Percentiles rank a stretch among this genome's conserved stretches.
phyloP scores from a whole-genome alignment of 92 coral and sea anemone genomes.

The Zoanthus gigantus region DNA sequence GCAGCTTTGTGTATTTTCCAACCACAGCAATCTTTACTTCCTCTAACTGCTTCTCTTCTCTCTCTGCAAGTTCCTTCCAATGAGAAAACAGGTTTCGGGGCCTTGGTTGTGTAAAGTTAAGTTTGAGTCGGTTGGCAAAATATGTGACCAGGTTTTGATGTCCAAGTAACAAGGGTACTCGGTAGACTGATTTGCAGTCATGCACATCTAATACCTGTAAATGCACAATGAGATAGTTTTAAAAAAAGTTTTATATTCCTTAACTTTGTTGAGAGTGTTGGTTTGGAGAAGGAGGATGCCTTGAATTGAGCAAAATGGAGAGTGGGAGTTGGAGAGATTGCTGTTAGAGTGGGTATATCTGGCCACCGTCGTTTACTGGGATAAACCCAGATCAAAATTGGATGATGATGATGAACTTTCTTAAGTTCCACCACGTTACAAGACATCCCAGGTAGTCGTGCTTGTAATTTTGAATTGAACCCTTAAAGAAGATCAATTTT shows the following conservation, averaged over 20 bases:
- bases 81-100: slow-evolving; percentile 77
- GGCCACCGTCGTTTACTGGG: no score
- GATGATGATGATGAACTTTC: no score
- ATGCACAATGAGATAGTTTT: not conserved
- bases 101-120: slow-evolving; percentile 75
- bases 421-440: no score
- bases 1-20: slow-evolving; percentile 92
- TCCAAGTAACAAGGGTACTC: slow-evolving; percentile 87
- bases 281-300: no score
- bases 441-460: no score
- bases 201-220: slow-evolving; percentile 94
- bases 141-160: slow-evolving; percentile 84
- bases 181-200: slow-evolving; percentile 92
- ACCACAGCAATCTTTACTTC: slow-evolving; percentile 93
- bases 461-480: no score
- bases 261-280: no score
- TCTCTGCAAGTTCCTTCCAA: slow-evolving; percentile 95
- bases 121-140: slow-evolving; percentile 76
- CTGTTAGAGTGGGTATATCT: no score
- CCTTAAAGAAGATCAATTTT: no score
- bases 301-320: no score
- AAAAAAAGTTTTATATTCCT: not conserved
- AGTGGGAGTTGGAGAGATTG: no score
- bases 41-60: slow-evolving; percentile 84
- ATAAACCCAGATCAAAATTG: no score